A percentile compares a stretch with the other conserved stretches of the same genome.
Conservation (phyloP, 2,888 invertebrate genomes). For the Drosophila putrida region DNA sequence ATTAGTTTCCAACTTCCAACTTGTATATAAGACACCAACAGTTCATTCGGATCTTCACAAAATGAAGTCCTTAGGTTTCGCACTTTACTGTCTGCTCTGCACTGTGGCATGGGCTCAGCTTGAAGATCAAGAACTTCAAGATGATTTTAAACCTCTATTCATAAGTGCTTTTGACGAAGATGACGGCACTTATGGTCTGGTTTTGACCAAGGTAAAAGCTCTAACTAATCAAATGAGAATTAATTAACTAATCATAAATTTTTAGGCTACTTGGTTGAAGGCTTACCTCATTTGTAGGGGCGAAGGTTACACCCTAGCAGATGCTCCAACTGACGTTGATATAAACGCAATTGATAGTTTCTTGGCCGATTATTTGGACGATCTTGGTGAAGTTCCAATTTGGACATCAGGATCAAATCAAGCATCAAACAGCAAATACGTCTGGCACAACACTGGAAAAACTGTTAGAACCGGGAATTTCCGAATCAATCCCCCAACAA, state of each 20-base stretch:
- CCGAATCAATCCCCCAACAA: neutral
- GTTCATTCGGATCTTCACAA: neutral
- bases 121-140: neutral
- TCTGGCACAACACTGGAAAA: slow-evolving; percentile 1
- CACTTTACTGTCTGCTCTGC: slow-evolving; percentile 21
- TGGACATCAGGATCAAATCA: slow-evolving; percentile 14
- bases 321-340: neutral
- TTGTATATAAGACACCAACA: slow-evolving; percentile 14
- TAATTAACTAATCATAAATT: neutral
- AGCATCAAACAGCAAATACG: neutral
- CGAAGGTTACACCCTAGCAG: neutral
- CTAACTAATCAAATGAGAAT: neutral
- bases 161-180: neutral
- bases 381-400: neutral
- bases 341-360: neutral
- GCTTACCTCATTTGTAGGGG: slow-evolving; percentile 7
- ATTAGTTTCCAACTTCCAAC: slow-evolving; percentile 6
- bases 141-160: neutral
- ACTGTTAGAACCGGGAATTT: neutral
- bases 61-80: slow-evolving; percentile 20
- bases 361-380: neutral
- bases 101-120: neutral
- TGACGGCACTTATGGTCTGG: neutral
- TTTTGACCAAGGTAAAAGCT: neutral
- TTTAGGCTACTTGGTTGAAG: slow-evolving; percentile 11